These are phyloP conservation scores for Lysandra bellargus DNA, from an alignment of 2,888 invertebrate species.

Conservation along the genomic window DNA sequence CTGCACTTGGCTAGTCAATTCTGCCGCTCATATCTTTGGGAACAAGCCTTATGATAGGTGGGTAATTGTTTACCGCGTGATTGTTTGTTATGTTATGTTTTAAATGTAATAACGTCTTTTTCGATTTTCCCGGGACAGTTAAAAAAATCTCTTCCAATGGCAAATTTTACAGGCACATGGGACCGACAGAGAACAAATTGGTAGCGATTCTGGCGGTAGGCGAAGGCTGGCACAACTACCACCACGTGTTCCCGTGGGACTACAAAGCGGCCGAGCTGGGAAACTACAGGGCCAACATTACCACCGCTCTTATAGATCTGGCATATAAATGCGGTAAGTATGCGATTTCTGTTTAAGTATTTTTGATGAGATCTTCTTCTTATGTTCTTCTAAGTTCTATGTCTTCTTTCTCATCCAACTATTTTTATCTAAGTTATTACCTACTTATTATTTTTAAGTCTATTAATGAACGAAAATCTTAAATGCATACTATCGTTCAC, in stretches of 20 bases:
- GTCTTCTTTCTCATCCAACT: too few species aligned
- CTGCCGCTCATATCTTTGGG: constrained; percentile 96
- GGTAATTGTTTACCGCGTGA: too few species aligned
- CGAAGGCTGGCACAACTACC: constrained; percentile 94
- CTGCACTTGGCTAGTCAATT: constrained; percentile 96
- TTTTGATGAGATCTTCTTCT: not conserved
- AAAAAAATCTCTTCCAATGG: not conserved
- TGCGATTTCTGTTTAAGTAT: not conserved
- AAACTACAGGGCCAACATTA: constrained; percentile 82
- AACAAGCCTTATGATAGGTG: constrained; percentile 93
- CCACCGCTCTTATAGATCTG: constrained; percentile 83
- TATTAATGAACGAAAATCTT: not conserved
- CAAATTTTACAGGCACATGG: constrained; percentile 76
- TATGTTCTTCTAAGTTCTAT: too few species aligned
- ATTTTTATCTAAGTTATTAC: too few species aligned
- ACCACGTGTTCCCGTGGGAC: constrained; percentile 93
- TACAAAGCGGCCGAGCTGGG: constrained; percentile 88
- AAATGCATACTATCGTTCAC: too few species aligned
- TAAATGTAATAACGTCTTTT: too few species aligned
- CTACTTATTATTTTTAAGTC: not conserved
- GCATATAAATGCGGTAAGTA: constrained; percentile 84
- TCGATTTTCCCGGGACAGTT: too few species aligned
- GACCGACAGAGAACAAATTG: constrained; percentile 84
- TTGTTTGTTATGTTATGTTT: too few species aligned
- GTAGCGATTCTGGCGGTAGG: constrained; percentile 86